Evolutionary conservation across 2,888 invertebrate species (phyloP), one percentile per base, ranked within the genome.

Genomic region (Linnaemya tessellans): DNA sequence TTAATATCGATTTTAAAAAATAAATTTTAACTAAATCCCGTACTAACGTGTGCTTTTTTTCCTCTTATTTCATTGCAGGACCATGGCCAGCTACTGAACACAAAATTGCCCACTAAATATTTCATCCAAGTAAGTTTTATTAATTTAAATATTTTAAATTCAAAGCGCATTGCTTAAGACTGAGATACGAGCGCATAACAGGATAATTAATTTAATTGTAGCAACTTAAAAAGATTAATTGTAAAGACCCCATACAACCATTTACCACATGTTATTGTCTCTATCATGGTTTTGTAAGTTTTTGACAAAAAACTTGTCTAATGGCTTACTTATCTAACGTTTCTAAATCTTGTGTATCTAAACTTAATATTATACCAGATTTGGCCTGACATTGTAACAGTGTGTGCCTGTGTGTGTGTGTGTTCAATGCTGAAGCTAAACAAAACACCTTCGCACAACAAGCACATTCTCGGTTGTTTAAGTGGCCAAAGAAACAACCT

Each of bases 361-460:
- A 30, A 49, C 22, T 74, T 60, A 68, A 60, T 49, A 56, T 84
- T 77, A 65, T 70, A 71, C 74, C 58, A 54, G 78, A 78, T 74
- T 85, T 58, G 65, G 74, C 70, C 64, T 60, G 75, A n/a, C 30
- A 30, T 11, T 80, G 4, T 35, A 30, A 35, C 7, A 49, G 11
- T 22, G 30, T 5, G 5, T 30, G 30, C 5, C 3, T 30, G 22
- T 67, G 56, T 51, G 25, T 65, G 30, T 51, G 8, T 70, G 49
- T 67, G 67, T 41, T 64, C 20, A 43, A 20, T 64, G 13, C n/a
- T 41, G 1, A 8, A 43, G 46, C 56, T 62, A 71, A 70, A 71
- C 58, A 65, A 58, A 82, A 81, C 85, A 82, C 85, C 85, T 85
- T 85, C 85, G 82, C 85, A 80, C 51, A 70, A 68, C 18, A 65